Base-by-base conservation (phyloP, 1,140 invertebrate genomes). In the Euwallacea fornicatus region DNA sequence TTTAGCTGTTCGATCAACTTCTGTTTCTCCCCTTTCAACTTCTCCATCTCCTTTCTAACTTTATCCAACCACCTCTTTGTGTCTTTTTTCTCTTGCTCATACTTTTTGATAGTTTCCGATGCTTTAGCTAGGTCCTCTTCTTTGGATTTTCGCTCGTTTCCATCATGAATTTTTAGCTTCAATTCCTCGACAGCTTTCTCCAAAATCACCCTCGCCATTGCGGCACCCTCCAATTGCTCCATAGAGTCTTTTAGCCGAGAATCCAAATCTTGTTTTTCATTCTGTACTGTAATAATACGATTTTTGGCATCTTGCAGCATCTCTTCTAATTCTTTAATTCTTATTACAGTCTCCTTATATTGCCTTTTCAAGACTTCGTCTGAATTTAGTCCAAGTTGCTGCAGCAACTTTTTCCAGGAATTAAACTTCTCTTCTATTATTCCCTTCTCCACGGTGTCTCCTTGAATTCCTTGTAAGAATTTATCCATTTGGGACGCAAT, bases 371-470 rank as follows among this genome's bases (percentile, higher is more conserved):
- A 69, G 4, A 16, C 46, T 47, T 67, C 56, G 44, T 74, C 42
- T 60, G 42, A 16, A n/a, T 59, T 11, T 4, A 16, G 43, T 56
- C 69, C 58, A 56, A 70, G 67, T 47, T 73, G 41, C 65, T 71
- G 59, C 6, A 75, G 13, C 21, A 70, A 16, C 55, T 76, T 76
- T 33, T 74, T 72, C 76, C 76, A 76, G 9, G 53, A 60, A 16
- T 56, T 42, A 9, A 76, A 59, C 61, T 74, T 62, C n/a, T 75
- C 71, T 68, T 72, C 74, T 15, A 75, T 46, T 11, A 73, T 10
- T 11, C 65, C 68, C 44, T 71, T 74, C 53, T 74, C 68, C n/a
- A 74, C 15, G 10, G 55, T 50, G 11, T 61, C 41, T 6, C 56
- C n/a, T 2, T 58, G 33, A 11, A 74, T 16, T 64, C 43, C 46